A percentile compares a stretch with the other conserved stretches of the same genome.
These are phyloP conservation scores for Acridotheres tristis DNA, from an alignment of 2,797 vertebrate species.

Conservation along the genomic window DNA sequence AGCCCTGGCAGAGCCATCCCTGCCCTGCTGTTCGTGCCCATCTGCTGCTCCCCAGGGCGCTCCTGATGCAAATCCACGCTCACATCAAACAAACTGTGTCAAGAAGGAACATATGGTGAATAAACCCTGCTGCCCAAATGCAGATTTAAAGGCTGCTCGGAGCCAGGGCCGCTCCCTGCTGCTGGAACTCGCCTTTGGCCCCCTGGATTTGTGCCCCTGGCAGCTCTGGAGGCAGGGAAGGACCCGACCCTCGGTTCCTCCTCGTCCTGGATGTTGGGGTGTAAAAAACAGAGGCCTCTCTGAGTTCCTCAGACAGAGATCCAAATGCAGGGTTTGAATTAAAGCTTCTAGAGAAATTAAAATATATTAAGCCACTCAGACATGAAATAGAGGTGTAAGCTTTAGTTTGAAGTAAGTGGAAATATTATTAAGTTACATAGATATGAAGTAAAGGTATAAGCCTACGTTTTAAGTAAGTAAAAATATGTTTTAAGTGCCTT, in stretches of 20 bases:
- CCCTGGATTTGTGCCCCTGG: neutral
- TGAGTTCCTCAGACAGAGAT: too few species aligned
- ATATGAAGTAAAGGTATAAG: too few species aligned
- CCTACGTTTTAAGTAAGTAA: too few species aligned
- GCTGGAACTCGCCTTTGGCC: neutral
- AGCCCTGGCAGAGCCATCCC: too few species aligned
- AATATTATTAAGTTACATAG: too few species aligned
- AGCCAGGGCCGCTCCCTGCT: neutral
- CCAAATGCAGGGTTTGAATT: too few species aligned
- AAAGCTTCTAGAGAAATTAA: too few species aligned
- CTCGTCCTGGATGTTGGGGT: neutral
- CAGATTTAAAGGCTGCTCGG: neutral
- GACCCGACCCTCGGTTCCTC: neutral
- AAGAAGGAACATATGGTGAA: neutral
- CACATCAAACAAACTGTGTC: neutral
- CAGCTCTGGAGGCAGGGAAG: neutral
- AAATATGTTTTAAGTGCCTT: too few species aligned
- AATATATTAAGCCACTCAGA: too few species aligned
- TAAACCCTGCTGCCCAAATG: neutral
- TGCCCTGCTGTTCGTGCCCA: neutral
- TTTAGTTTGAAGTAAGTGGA: too few species aligned
- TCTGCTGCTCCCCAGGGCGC: neutral
- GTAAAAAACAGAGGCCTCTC: too few species aligned
- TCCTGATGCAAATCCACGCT: neutral
- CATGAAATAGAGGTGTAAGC: too few species aligned